Percentiles rank a stretch among this genome's conserved stretches.
These are phyloP conservation scores for Dasypogon diadema DNA, from an alignment of 2,888 invertebrate genomes.

Conservation along the genomic window DNA sequence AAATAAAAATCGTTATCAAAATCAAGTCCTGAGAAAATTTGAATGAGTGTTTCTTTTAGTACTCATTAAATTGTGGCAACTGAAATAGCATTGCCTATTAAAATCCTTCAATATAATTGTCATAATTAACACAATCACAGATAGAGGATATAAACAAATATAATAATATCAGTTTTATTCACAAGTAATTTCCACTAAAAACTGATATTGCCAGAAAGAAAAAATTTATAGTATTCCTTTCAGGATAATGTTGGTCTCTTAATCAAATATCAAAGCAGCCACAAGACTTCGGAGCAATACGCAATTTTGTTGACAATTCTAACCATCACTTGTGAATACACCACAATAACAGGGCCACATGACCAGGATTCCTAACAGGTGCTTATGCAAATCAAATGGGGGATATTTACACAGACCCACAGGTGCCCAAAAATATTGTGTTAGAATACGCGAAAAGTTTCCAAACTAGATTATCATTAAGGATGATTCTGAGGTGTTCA, in stretches of 20 bases:
- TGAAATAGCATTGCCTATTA: too few relatives aligned
- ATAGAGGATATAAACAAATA: too few relatives aligned
- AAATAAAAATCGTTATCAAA: too few relatives aligned
- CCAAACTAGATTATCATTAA: constrained; percentile 16
- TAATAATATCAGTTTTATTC: too few relatives aligned
- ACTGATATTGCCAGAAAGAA: not conserved
- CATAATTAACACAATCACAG: too few relatives aligned
- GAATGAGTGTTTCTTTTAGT: too few relatives aligned
- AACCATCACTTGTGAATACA: not conserved
- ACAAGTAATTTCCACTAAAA: not conserved
- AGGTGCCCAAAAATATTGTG: constrained; percentile 33
- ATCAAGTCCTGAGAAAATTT: too few relatives aligned
- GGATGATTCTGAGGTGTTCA: not conserved
- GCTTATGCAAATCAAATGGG: constrained; percentile 28
- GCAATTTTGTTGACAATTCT: not conserved
- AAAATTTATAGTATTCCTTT: not conserved
- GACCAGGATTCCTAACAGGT: constrained; percentile 27
- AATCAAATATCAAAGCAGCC: not conserved
- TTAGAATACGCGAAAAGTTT: constrained; percentile 9
- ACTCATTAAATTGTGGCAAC: too few relatives aligned
- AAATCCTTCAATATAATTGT: too few relatives aligned
- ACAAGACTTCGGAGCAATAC: not conserved
- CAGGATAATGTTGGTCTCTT: not conserved
- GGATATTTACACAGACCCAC: constrained; percentile 12
- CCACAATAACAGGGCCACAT: not conserved